phyloP scores from a whole-genome alignment of 2,797 vertebrate species.

The Vespertilio murinus region DNA sequence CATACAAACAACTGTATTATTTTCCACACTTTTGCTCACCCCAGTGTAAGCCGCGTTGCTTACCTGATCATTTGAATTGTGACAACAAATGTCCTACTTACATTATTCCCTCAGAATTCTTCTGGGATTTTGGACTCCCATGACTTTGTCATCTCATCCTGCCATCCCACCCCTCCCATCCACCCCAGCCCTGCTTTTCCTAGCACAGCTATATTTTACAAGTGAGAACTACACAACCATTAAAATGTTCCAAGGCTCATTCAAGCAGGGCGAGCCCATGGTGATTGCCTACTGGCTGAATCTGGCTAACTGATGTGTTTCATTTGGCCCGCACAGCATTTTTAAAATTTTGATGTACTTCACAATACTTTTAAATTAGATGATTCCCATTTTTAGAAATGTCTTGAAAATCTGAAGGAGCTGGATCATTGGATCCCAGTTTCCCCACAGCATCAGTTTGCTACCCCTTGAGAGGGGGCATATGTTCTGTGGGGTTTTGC shows the following conservation, averaged over 20 bases:
- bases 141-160: not conserved
- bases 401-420: not conserved
- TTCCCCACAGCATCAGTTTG: not conserved
- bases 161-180: too few relatives aligned
- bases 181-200: not conserved
- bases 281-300: not conserved
- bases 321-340: not conserved
- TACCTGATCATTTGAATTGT: not conserved
- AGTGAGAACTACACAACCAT: not conserved
- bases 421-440: not conserved
- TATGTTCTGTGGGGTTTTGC: not conserved
- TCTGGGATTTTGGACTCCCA: not conserved
- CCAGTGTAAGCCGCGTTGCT: not conserved
- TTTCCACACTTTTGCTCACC: not conserved
- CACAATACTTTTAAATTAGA: not conserved
- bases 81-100: not conserved
- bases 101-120: not conserved
- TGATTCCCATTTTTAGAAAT: not conserved
- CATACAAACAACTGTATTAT: not conserved
- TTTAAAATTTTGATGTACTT: not conserved
- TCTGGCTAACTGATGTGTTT: not conserved
- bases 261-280: rapidly evolving
- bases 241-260: not conserved
- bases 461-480: not conserved
- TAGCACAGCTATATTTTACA: not conserved